Conservation (phyloP, 1,140 invertebrate species). For the Tetramorium parvispinum region DNA sequence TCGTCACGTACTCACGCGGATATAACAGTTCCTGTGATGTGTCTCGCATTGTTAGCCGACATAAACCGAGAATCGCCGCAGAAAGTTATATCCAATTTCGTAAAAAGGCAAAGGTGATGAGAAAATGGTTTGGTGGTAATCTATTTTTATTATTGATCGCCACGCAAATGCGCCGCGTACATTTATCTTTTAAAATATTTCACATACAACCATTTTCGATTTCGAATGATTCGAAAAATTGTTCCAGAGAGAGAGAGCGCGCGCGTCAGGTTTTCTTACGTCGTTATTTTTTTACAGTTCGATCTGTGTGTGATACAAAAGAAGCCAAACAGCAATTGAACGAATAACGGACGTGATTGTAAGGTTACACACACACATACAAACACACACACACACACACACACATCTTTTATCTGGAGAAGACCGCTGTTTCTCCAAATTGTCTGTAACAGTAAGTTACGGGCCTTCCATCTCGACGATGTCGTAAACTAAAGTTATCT, state of each 20-base stretch:
- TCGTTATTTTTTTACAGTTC: background rate
- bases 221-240: background rate
- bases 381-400: no score
- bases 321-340: background rate
- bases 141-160: conserved; percentile 12
- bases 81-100: background rate
- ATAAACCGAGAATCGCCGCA: background rate
- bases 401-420: background rate
- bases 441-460: background rate
- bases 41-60: conserved; percentile 25
- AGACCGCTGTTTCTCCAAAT: conserved; percentile 12
- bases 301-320: background rate
- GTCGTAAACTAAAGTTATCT: conserved; percentile 19
- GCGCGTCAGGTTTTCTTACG: background rate
- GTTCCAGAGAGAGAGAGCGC: background rate
- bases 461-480: background rate
- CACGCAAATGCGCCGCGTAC: background rate
- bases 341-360: background rate
- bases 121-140: background rate
- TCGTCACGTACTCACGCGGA: conserved; percentile 38
- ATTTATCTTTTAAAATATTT: conserved; percentile 11
- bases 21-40: conserved; percentile 20
- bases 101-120: background rate
- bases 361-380: background rate
- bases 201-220: background rate